A percentile compares a stretch with the other conserved stretches of the same genome.
These are phyloP conservation scores for Henricia sp. DNA, from an alignment of 53 echinoderm and acorn worm genomes.

Conservation along the genomic window DNA sequence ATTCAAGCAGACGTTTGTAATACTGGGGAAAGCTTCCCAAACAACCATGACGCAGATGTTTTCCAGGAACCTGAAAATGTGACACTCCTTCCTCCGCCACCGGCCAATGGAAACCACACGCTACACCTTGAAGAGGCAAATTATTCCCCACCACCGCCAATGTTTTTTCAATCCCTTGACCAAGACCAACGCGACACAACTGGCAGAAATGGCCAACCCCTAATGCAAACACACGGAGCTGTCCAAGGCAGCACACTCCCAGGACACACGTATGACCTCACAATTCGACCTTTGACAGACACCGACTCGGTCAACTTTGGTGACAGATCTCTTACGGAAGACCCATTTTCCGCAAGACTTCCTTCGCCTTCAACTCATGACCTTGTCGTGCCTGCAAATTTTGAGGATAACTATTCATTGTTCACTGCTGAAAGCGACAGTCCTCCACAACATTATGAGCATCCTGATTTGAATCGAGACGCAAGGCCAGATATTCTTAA, in stretches of 20 bases:
- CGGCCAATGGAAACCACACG: conserved; percentile 65
- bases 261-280: conserved; percentile 47
- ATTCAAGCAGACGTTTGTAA: neutral
- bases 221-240: neutral
- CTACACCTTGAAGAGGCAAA: conserved; percentile 70
- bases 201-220: too few relatives aligned
- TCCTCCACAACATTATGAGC: neutral
- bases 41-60: neutral
- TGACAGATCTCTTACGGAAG: conserved; percentile 12
- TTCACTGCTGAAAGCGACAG: too few relatives aligned
- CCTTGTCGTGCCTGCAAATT: conserved; percentile 60
- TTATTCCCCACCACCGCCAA: conserved; percentile 83
- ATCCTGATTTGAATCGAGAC: neutral
- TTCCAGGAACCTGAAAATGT: conserved; percentile 25
- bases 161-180: neutral
- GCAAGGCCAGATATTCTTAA: conserved; percentile 36
- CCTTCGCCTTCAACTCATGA: conserved; percentile 69
- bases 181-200: neutral
- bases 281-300: conserved; percentile 51
- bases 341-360: conserved; percentile 17
- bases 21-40: neutral
- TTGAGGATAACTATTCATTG: conserved; percentile 12
- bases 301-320: conserved; percentile 25
- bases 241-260: conserved; percentile 68
- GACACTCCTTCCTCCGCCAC: conserved; percentile 65